These are phyloP conservation scores for Paralichthys olivaceus DNA, from an alignment of 2,113 vertebrate species.

Conservation along the genomic window DNA sequence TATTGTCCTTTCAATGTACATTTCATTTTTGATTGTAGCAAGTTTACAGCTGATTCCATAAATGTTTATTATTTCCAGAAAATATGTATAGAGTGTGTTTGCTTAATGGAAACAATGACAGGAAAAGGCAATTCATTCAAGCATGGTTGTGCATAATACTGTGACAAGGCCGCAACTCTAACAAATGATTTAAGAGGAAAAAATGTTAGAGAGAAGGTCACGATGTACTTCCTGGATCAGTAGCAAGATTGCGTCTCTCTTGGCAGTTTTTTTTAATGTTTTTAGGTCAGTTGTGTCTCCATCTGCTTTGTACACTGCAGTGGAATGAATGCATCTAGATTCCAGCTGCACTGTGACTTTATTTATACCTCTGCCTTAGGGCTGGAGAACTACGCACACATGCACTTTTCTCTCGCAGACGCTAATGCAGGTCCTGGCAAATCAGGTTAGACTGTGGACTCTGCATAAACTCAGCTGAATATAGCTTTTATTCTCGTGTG, in stretches of 20 bases:
- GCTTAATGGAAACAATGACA: slow-evolving; percentile 46
- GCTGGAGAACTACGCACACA: slow-evolving; percentile 43
- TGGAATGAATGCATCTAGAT: slow-evolving; percentile 66
- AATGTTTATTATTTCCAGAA: slow-evolving; percentile 45
- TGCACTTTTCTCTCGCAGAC: slow-evolving; percentile 40
- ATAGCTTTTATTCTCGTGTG: slow-evolving; percentile 29
- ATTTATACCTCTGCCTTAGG: slow-evolving; percentile 69
- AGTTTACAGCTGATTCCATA: slow-evolving; percentile 9
- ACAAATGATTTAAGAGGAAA: slow-evolving; percentile 41
- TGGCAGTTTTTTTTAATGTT: slow-evolving; percentile 11
- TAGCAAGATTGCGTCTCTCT: slow-evolving; percentile 36
- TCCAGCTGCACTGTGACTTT: slow-evolving; percentile 77
- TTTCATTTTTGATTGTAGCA: slow-evolving; percentile 2
- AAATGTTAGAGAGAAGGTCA: slow-evolving; percentile 44
- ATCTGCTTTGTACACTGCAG: slow-evolving; percentile 65
- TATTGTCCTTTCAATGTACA: slow-evolving; percentile 13
- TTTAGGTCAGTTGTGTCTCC: slow-evolving; percentile 66
- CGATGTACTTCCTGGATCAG: slow-evolving; percentile 59
- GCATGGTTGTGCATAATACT: slow-evolving; percentile 52
- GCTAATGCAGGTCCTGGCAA: slow-evolving; percentile 40
- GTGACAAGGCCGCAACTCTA: slow-evolving; percentile 55
- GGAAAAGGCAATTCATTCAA: slow-evolving; percentile 47
- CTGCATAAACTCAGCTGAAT: slow-evolving; percentile 23
- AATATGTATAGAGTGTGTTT: slow-evolving; percentile 29
- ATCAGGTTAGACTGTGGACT: slow-evolving; percentile 31